Conservation (phyloP, 2,113 vertebrate species). For the Climacteris rufus region DNA sequence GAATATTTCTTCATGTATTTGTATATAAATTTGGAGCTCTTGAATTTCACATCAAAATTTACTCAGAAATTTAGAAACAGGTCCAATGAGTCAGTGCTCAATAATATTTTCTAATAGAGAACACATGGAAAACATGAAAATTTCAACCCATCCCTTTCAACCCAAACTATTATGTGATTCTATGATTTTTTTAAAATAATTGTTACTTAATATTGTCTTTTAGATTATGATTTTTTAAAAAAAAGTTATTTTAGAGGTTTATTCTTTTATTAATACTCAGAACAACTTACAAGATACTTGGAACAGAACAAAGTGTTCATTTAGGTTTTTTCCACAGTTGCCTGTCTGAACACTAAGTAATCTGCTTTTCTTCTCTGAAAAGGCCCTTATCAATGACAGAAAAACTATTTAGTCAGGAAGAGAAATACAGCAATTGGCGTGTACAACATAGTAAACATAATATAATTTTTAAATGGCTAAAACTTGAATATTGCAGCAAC, state of each 20-base stretch:
- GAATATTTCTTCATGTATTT: background rate
- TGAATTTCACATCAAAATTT: background rate
- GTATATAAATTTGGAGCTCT: background rate
- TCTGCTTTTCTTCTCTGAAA: background rate
- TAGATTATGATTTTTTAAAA: background rate
- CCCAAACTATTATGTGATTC: background rate
- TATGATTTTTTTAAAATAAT: background rate
- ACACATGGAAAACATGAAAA: background rate
- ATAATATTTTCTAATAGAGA: background rate
- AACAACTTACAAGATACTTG: background rate
- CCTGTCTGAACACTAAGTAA: background rate
- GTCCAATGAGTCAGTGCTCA: background rate
- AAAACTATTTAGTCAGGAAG: background rate
- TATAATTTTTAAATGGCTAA: conserved; percentile 2
- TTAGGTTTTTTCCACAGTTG: background rate
- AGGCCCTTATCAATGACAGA: background rate
- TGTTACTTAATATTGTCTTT: background rate
- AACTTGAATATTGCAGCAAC: background rate
- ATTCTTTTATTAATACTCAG: background rate
- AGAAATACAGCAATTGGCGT: background rate
- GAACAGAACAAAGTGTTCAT: background rate
- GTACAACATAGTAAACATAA: background rate
- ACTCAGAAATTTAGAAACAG: background rate
- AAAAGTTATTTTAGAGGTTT: background rate
- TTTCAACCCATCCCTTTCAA: background rate